Conservation (phyloP, 2,113 vertebrate genomes). For the Salvelinus namaycush region DNA sequence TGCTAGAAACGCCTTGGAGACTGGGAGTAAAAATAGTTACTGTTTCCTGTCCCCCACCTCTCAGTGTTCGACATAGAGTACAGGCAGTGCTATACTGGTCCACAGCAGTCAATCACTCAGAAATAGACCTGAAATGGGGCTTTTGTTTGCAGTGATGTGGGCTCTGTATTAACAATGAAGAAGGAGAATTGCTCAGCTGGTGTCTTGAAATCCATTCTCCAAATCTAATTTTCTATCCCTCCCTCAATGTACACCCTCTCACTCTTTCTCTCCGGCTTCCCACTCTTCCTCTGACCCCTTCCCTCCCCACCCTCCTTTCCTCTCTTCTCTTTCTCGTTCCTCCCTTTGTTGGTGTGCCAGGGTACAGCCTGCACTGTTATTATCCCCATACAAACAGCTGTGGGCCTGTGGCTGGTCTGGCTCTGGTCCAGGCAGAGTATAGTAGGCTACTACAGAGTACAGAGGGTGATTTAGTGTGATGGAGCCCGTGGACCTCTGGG, state of each 20-base stretch:
- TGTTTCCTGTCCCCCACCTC: conserved; percentile 52
- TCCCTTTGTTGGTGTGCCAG: neutral
- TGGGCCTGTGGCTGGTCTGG: neutral
- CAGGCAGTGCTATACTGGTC: conserved; percentile 1
- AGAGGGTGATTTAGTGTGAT: neutral
- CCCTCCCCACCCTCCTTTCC: neutral
- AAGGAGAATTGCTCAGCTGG: neutral
- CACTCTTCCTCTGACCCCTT: conserved; percentile 38
- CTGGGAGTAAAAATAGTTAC: conserved; percentile 66
- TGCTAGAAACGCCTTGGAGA: conserved; percentile 29
- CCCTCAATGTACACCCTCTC: neutral
- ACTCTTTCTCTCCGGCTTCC: conserved; percentile 3
- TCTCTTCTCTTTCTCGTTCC: neutral
- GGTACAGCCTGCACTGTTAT: neutral
- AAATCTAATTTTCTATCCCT: neutral
- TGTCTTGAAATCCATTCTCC: neutral
- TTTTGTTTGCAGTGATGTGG: neutral
- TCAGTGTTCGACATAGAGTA: neutral
- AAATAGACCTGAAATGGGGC: conserved; percentile 6
- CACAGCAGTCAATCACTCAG: neutral
- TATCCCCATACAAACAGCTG: neutral
- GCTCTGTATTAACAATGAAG: neutral
- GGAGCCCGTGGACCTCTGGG: neutral
- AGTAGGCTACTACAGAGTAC: neutral
- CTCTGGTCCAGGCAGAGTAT: no score